Conservation (phyloP, 2,113 vertebrate genomes). For the Dendropsophus ebraccatus region DNA sequence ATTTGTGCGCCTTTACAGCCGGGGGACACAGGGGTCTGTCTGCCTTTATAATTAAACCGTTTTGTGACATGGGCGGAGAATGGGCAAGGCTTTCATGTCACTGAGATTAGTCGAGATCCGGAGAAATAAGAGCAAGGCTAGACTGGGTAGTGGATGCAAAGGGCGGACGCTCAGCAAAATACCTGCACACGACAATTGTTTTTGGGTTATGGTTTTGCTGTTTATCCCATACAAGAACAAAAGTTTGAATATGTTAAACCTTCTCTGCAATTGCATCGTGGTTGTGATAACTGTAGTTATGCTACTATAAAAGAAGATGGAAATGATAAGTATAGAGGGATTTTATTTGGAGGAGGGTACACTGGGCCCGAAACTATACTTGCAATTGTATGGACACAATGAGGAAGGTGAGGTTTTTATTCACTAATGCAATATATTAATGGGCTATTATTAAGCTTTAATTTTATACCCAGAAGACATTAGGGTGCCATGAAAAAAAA, state of each 20-base stretch:
- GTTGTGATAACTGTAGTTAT: neutral
- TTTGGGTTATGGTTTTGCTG: too few species aligned
- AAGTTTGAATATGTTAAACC: neutral
- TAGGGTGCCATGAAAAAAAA: too few species aligned
- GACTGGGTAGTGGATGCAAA: neutral
- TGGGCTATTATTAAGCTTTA: too few species aligned
- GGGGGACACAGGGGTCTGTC: slow-evolving; percentile 88
- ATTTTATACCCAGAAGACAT: too few species aligned
- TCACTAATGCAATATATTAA: too few species aligned
- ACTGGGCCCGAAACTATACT: too few species aligned
- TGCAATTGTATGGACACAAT: too few species aligned
- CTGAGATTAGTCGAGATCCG: slow-evolving; percentile 4
- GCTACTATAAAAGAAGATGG: neutral
- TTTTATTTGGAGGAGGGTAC: too few species aligned
- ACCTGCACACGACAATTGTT: neutral
- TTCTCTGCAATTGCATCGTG: neutral
- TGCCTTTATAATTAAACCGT: slow-evolving; percentile 95
- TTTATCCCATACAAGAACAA: too few species aligned
- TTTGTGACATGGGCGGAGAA: slow-evolving; percentile 81
- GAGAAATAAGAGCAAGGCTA: slow-evolving; percentile 1
- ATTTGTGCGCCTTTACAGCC: slow-evolving; percentile 89
- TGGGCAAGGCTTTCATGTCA: slow-evolving; percentile 34
- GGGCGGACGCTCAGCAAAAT: neutral
- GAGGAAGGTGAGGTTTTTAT: too few species aligned
- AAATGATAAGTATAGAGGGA: too few species aligned